Conservation (phyloP, 1,140 invertebrate genomes). For the Lepidurus couesii region DNA sequence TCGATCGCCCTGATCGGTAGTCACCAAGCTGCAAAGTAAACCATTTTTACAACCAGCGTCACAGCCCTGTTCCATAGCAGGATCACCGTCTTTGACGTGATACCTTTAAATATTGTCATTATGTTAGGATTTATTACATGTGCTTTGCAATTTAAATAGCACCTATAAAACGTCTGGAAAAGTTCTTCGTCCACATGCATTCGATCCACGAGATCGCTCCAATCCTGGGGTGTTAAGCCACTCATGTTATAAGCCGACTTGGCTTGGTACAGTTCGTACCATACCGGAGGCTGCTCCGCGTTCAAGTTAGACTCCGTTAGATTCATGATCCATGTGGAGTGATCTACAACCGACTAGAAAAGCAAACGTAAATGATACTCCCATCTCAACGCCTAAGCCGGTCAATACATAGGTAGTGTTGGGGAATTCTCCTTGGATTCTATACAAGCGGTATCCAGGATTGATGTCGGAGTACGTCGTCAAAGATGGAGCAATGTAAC, state of each 20-base stretch:
- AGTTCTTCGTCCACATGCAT: constrained; percentile 42
- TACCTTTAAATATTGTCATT: constrained; percentile 34
- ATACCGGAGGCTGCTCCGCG: constrained; percentile 50
- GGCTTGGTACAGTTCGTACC: constrained; percentile 64
- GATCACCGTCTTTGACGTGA: constrained; percentile 38
- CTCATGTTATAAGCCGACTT: constrained; percentile 54
- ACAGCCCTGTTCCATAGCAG: constrained; percentile 47
- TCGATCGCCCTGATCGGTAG: constrained; percentile 43
- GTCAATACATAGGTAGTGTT: constrained; percentile 30
- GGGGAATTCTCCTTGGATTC: constrained; percentile 51
- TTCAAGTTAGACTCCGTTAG: constrained; percentile 63
- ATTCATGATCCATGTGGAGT: constrained; percentile 68
- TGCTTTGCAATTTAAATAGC: constrained; percentile 36
- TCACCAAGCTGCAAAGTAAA: constrained; percentile 53
- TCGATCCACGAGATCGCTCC: constrained; percentile 42
- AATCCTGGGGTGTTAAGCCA: constrained; percentile 42
- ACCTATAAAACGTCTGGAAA: constrained; percentile 45
- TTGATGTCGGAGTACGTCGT: constrained; percentile 62
- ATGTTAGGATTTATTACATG: background rate
- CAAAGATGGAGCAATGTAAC: constrained; percentile 70
- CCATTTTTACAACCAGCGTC: constrained; percentile 52
- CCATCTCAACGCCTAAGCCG: constrained; percentile 42
- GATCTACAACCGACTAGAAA: constrained; percentile 53
- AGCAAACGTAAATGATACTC: background rate
- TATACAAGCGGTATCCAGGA: constrained; percentile 72